phyloP scores from a whole-genome alignment of 1,140 invertebrate species.

The Akabosia matsudoensis region DNA sequence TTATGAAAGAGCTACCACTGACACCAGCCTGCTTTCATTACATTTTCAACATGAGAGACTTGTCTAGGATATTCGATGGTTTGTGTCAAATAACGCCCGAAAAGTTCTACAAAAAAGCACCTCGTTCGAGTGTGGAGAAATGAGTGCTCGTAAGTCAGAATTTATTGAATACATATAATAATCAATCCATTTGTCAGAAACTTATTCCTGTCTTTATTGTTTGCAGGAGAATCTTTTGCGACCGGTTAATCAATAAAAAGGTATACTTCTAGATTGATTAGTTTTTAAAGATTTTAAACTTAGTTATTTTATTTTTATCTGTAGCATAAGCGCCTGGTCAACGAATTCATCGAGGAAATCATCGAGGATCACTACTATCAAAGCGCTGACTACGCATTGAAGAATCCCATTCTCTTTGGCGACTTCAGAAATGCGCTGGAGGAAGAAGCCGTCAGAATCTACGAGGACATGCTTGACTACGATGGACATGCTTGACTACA shows the following conservation, averaged over 20 bases:
- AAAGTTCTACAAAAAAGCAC: conserved; percentile 62
- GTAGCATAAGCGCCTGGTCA: conserved; percentile 57
- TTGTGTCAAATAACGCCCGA: conserved; percentile 68
- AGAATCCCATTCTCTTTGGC: conserved; percentile 80
- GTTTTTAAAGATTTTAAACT: background rate
- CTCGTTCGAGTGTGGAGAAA: conserved; percentile 84
- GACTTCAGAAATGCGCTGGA: conserved; percentile 80
- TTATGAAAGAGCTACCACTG: conserved; percentile 74
- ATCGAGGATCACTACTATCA: conserved; percentile 55
- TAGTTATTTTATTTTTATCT: conserved; percentile 11
- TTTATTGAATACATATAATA: conserved; percentile 37
- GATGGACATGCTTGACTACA: conserved; percentile 63
- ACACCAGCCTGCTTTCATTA: conserved; percentile 92
- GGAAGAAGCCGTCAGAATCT: conserved; percentile 70
- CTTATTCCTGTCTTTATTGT: conserved; percentile 54
- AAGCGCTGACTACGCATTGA: conserved; percentile 61
- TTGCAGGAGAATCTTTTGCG: conserved; percentile 68
- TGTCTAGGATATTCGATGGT: conserved; percentile 76
- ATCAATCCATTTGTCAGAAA: background rate
- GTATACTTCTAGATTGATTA: conserved; percentile 54
- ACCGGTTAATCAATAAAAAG: conserved; percentile 71
- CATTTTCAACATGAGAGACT: conserved; percentile 86
- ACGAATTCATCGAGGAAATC: conserved; percentile 55
- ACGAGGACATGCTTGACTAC: conserved; percentile 86
- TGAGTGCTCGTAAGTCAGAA: conserved; percentile 62